Evolutionary conservation across 2,888 invertebrate genomes (phyloP), one percentile per base, ranked within the genome.

Genomic region (Epirrita christyi): DNA sequence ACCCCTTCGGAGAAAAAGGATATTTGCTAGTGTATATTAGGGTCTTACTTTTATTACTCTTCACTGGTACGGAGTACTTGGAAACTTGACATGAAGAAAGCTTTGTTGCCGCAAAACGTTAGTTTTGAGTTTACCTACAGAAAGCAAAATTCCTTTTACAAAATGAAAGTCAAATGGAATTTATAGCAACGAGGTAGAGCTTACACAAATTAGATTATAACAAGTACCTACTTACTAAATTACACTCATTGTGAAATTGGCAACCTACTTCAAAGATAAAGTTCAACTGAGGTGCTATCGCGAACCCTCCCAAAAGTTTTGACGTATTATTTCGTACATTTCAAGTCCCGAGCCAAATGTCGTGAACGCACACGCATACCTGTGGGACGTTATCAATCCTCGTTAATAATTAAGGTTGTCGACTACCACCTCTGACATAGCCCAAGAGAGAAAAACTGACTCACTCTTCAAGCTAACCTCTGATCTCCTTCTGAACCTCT

Each of bases 321-420:
- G 59, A 44, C 48, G 41, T 55, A 37, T 49, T 6, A 28, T 36
- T 47, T 43, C 36, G 41, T 47, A 46, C 42, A 44, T 59, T 40
- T 40, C 34, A 40, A 55, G 28, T 52, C 34, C 40, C 41, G 15
- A 15, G 45, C 45, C 45, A 60, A 53, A 55, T 49, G 53, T 51
- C 48, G 53, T 52, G 53, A 50, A 36, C 55, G 55, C 61, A 59
- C 59, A 53, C 45, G 54, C 47, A 53, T 68, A 63, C 78, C 76
- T 67, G 57, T 57, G 80, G 83, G 81, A 83, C 69, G 64, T 67
- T 81, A 86, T 86, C 86, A 78, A 85, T 86, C 80, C 84, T 82
- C 74, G 77, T 86, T 85, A 86, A 84, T 85, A 80, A 86, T 84
- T 85, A 82, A 80, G 70, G 69, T 28, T 52, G 51, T 55, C 40